phyloP scores from a whole-genome alignment of 64 coral and sea anemone species.

The Stylophora pistillata region DNA sequence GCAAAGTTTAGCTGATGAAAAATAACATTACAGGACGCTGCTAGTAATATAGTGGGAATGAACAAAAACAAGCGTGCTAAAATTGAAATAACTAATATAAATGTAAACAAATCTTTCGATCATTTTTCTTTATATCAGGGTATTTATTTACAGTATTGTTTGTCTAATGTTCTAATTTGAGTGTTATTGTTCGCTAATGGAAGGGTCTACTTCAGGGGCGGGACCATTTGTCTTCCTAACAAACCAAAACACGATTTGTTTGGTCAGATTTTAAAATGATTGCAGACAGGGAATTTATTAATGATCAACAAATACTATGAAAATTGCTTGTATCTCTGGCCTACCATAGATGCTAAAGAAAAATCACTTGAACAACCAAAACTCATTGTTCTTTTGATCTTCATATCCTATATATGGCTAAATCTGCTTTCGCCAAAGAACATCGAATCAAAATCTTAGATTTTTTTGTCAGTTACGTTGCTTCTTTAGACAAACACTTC shows the following conservation, averaged over 20 bases:
- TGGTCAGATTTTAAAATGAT: not conserved
- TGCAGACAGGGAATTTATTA: not conserved
- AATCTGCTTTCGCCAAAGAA: no score
- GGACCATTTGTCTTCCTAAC: not conserved
- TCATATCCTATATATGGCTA: no score
- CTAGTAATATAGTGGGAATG: no score
- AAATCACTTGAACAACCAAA: no score
- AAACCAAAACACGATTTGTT: conserved; percentile 2
- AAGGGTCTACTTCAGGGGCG: not conserved
- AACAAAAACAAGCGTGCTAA: no score
- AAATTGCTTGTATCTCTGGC: not conserved
- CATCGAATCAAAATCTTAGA: no score
- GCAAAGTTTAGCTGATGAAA: not conserved
- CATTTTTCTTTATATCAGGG: not conserved
- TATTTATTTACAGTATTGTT: not conserved
- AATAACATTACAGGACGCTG: not conserved
- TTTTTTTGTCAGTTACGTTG: no score
- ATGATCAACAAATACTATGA: not conserved
- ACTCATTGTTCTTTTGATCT: no score
- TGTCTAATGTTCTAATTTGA: not conserved
- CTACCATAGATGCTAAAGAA: not conserved
- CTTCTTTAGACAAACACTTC: no score
- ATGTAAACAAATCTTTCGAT: not conserved
- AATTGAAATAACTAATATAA: not conserved
- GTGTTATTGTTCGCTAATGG: conserved; percentile 23